Evolutionary conservation across 1,140 invertebrate genomes (phyloP).

Genomic region (Holcopasites calliopsidis): DNA sequence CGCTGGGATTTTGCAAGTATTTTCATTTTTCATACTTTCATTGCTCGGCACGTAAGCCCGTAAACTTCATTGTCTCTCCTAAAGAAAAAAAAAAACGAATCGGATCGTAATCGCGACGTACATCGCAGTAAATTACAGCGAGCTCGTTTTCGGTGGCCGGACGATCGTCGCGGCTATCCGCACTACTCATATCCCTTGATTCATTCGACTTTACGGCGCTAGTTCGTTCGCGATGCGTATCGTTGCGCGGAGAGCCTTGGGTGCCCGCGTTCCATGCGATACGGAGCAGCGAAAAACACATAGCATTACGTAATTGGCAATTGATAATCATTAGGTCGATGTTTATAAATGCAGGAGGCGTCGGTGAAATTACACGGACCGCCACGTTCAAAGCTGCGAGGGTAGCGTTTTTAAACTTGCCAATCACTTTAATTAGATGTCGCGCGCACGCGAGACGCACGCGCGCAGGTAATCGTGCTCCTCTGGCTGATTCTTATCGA

Average conservation of each 20-base stretch:
- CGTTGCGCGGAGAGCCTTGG: constrained; percentile 19
- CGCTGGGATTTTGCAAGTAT: too few relatives aligned
- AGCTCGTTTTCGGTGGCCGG: neutral
- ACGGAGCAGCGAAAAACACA: constrained; percentile 27
- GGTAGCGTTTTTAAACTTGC: constrained; percentile 5
- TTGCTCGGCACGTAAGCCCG: too few relatives aligned
- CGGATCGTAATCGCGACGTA: neutral
- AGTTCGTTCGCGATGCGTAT: constrained; percentile 11
- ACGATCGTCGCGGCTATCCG: neutral
- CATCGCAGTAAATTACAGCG: neutral
- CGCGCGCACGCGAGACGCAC: constrained; percentile 6
- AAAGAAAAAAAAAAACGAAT: neutral
- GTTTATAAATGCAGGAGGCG: constrained; percentile 35
- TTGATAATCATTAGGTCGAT: constrained; percentile 36
- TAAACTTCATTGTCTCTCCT: too few relatives aligned
- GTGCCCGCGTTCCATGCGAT: constrained; percentile 11
- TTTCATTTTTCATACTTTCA: too few relatives aligned
- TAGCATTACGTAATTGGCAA: constrained; percentile 48
- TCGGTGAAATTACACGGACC: constrained; percentile 21
- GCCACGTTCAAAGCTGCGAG: neutral
- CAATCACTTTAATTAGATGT: constrained; percentile 47
- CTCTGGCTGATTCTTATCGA: constrained; percentile 17
- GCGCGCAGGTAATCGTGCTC: constrained; percentile 21
- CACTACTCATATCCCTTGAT: neutral
- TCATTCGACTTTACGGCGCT: constrained; percentile 19